Percentiles rank a stretch among this genome's conserved stretches.
These are phyloP conservation scores for Drosophila subquinaria DNA, from an alignment of 2,888 invertebrate species.

Conservation along the genomic window DNA sequence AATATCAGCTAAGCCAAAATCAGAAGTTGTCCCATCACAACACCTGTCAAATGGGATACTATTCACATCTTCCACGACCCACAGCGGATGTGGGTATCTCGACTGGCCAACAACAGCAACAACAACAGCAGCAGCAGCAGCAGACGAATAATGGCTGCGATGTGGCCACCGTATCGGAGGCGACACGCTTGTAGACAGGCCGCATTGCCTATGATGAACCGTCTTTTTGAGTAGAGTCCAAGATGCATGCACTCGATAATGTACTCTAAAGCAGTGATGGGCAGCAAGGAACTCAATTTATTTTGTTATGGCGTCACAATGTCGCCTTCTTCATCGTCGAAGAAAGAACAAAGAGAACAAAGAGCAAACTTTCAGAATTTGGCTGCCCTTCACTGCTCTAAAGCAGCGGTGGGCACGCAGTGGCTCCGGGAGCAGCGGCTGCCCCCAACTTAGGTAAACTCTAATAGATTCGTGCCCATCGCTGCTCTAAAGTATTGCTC, in stretches of 20 bases:
- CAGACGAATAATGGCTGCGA: conserved; percentile 65
- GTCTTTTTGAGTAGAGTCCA: conserved; percentile 26
- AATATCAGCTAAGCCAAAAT: conserved; percentile 78
- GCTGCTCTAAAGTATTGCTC: conserved; percentile 13
- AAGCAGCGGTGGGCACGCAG: background rate
- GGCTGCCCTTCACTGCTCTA: background rate
- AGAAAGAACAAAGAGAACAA: background rate
- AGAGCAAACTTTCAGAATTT: background rate
- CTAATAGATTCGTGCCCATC: background rate
- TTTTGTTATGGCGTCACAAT: background rate
- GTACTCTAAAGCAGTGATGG: background rate
- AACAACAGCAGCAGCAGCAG: conserved; percentile 29
- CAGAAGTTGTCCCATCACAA: conserved; percentile 82
- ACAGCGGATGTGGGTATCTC: conserved; percentile 82
- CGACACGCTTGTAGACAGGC: conserved; percentile 88
- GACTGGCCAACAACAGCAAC: conserved; percentile 34
- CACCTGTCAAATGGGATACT: conserved; percentile 84
- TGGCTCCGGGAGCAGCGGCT: no score
- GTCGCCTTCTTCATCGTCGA: no score
- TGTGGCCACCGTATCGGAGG: conserved; percentile 89
- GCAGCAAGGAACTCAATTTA: background rate
- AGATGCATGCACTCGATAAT: conserved; percentile 1
- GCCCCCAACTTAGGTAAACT: no score
- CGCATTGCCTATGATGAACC: conserved; percentile 24
- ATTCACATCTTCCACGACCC: conserved; percentile 84